Evolutionary conservation across 2,113 vertebrate species (phyloP).

Genomic region (Vireo altiloquus): DNA sequence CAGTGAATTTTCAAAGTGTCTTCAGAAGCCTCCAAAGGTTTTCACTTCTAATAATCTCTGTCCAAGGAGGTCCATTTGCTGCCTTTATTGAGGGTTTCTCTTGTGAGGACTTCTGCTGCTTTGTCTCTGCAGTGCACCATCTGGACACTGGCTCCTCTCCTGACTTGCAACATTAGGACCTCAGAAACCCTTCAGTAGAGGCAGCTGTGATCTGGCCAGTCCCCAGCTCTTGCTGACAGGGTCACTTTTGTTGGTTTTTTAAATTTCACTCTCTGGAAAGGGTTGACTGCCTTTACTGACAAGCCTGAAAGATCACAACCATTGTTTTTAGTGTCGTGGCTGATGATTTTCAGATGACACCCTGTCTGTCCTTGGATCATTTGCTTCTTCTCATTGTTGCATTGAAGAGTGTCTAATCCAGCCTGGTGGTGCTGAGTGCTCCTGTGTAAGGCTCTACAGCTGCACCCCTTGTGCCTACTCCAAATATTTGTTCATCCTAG

Average conservation of each 20-base stretch:
- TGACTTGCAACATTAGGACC: background rate
- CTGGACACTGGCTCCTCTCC: background rate
- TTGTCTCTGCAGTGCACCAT: background rate
- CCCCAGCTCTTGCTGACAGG: background rate
- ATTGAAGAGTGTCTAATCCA: background rate
- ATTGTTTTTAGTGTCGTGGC: background rate
- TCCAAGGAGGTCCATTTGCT: background rate
- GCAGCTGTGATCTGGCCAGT: background rate
- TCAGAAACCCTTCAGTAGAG: background rate
- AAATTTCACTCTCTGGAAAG: background rate
- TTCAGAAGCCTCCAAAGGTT: background rate
- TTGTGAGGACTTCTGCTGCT: background rate
- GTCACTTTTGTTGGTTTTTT: background rate
- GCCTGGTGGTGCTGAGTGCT: accelerated
- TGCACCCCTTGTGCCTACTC: background rate
- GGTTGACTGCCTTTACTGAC: background rate
- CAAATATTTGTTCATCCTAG: background rate
- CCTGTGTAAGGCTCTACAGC: background rate
- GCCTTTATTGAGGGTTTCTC: background rate
- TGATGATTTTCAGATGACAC: background rate
- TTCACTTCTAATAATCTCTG: background rate
- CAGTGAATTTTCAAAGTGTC: background rate
- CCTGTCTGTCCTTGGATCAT: background rate
- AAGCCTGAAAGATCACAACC: background rate
- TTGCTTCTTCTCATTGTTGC: background rate